Percentiles rank a stretch among this genome's conserved stretches.
Evolutionary conservation across 2,888 invertebrate species (phyloP).

Genomic region (Rhamphomyia laevipes): DNA sequence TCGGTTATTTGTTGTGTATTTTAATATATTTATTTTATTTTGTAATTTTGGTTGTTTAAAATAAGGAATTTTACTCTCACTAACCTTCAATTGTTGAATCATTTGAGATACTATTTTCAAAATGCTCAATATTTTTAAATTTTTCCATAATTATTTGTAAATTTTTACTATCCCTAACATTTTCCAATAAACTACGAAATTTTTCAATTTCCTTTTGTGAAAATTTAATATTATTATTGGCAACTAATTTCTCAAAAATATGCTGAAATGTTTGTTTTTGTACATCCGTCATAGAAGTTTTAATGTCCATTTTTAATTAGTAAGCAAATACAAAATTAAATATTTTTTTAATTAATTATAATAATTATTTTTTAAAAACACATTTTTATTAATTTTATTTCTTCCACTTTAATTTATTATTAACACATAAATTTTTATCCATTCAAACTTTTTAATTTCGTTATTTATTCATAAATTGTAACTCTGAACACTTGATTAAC

Average conservation of each 20-base stretch:
- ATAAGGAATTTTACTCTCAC: too few species aligned
- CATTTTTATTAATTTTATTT: background rate
- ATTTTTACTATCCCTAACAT: slow-evolving; percentile 36
- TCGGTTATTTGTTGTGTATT: too few species aligned
- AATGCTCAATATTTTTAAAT: slow-evolving; percentile 34
- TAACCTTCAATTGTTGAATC: slow-evolving; percentile 1
- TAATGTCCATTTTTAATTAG: slow-evolving; percentile 29
- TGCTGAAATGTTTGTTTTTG: slow-evolving; percentile 36
- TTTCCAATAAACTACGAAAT: slow-evolving; percentile 34
- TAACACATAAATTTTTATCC: too few species aligned
- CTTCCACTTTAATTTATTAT: too few species aligned
- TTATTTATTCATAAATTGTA: background rate
- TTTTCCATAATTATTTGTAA: slow-evolving; percentile 37
- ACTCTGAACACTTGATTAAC: background rate
- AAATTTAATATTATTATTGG: slow-evolving; percentile 28
- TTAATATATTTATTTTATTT: too few species aligned
- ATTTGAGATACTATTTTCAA: slow-evolving; percentile 23
- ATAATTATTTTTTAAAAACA: background rate
- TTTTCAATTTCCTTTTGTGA: slow-evolving; percentile 35
- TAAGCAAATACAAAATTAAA: background rate
- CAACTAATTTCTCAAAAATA: slow-evolving; percentile 36
- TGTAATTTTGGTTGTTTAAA: too few species aligned
- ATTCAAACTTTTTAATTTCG: background rate
- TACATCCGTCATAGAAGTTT: slow-evolving; percentile 27
- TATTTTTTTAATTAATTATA: background rate